phyloP scores from a whole-genome alignment of 2,888 invertebrate genomes.

The Xylota segnis region DNA sequence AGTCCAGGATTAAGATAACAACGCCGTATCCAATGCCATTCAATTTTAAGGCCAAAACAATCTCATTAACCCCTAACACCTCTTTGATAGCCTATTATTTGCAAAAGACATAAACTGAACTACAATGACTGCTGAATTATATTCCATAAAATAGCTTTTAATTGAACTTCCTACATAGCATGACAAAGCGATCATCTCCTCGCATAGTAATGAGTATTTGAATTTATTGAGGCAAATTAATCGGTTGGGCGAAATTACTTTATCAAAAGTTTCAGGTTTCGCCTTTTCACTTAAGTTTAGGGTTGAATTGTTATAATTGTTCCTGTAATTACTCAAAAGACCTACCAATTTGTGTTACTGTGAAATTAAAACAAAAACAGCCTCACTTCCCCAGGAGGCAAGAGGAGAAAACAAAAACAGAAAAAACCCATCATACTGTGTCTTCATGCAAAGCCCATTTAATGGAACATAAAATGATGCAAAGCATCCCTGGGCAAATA shows the following conservation, averaged over 20 bases:
- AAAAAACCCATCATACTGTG: neutral
- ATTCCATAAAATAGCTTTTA: neutral
- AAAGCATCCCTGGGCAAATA: slow-evolving; percentile 44
- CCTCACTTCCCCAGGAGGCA: neutral
- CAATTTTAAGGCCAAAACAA: neutral
- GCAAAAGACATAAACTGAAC: neutral
- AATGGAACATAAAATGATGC: slow-evolving; percentile 42
- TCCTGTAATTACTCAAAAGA: slow-evolving; percentile 2
- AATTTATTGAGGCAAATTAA: neutral
- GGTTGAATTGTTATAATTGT: neutral
- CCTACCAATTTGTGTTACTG: neutral
- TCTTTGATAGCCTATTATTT: slow-evolving; percentile 8
- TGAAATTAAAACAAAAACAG: neutral
- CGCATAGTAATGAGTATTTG: neutral
- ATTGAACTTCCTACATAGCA: neutral
- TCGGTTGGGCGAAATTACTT: neutral
- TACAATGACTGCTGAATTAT: neutral
- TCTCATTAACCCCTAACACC: slow-evolving; percentile 8
- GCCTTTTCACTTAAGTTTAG: slow-evolving; percentile 5
- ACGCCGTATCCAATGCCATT: neutral
- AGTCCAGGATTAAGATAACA: neutral
- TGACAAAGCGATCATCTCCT: neutral
- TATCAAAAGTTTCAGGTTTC: slow-evolving; percentile 8
- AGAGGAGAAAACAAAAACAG: neutral
- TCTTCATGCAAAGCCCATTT: slow-evolving; percentile 54